Evolutionary conservation across 2,797 vertebrate species (phyloP).

Genomic region (Cynopterus sphinx): DNA sequence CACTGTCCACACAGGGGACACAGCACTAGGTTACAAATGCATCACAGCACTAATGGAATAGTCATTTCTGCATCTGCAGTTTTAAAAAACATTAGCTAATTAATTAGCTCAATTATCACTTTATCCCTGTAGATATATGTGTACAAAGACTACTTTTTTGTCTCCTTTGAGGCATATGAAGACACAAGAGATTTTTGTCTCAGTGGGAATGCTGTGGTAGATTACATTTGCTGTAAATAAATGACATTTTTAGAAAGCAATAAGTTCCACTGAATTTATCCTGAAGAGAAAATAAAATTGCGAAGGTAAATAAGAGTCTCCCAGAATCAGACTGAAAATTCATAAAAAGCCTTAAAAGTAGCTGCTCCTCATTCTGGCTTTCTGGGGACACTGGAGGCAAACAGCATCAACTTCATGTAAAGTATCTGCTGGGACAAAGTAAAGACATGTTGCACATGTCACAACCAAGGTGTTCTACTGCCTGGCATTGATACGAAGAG

Average conservation of each 20-base stretch:
- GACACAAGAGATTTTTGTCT: constrained; percentile 70
- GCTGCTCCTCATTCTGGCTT: background rate
- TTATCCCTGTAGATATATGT: constrained; percentile 55
- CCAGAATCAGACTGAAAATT: constrained; percentile 51
- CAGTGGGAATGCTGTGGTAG: constrained; percentile 73
- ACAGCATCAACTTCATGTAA: background rate
- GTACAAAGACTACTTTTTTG: background rate
- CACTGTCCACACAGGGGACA: background rate
- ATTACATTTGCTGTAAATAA: constrained; percentile 79
- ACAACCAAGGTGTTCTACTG: background rate
- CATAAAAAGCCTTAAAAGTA: background rate
- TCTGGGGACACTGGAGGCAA: background rate
- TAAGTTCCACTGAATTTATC: constrained; percentile 75
- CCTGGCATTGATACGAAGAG: background rate
- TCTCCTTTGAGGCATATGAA: constrained; percentile 55
- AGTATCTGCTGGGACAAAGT: constrained; percentile 14
- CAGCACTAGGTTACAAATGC: background rate
- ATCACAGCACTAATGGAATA: background rate
- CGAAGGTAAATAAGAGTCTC: constrained; percentile 41
- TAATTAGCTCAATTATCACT: constrained; percentile 62
- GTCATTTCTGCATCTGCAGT: constrained; percentile 40
- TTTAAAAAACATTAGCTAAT: constrained; percentile 62
- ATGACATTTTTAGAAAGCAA: constrained; percentile 76
- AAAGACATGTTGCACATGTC: background rate
- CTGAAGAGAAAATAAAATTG: constrained; percentile 16